Evolutionary conservation across 1,140 invertebrate genomes (phyloP).

Genomic region (Anastatus disparis): DNA sequence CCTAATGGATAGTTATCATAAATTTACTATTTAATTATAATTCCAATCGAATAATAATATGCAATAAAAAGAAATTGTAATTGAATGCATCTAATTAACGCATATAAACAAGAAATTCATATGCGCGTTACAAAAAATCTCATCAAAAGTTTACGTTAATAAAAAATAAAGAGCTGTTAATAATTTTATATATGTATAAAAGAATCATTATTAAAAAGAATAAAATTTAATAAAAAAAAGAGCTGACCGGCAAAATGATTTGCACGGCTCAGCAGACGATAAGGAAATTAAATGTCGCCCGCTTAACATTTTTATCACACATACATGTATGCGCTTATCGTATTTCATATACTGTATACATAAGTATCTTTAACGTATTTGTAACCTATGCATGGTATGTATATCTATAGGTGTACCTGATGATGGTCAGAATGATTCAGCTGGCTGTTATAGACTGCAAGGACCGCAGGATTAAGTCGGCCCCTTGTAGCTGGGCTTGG

Average conservation of each 20-base stretch:
- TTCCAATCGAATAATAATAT: too few species aligned
- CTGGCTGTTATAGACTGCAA: constrained; percentile 50
- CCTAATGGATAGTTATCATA: too few species aligned
- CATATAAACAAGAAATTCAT: not conserved
- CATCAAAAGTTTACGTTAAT: too few species aligned
- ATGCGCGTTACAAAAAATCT: not conserved
- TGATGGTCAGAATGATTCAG: constrained; percentile 31
- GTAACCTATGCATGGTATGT: not conserved
- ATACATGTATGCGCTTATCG: too few species aligned
- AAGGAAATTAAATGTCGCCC: not conserved
- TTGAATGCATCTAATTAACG: too few species aligned
- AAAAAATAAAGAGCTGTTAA: too few species aligned
- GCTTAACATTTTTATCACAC: not conserved
- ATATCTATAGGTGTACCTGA: constrained; percentile 18
- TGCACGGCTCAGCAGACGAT: not conserved
- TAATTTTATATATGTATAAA: too few species aligned
- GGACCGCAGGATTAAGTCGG: constrained; percentile 53
- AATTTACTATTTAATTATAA: too few species aligned
- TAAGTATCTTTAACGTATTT: too few species aligned
- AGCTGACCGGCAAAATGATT: not conserved
- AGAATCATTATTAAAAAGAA: too few species aligned
- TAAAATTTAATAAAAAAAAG: too few species aligned
- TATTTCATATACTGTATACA: not conserved
- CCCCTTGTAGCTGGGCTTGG: constrained; percentile 36
- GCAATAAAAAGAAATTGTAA: too few species aligned